Evolutionary conservation across 2,888 invertebrate genomes (phyloP), one percentile per base, ranked within the genome.

Genomic region (Leptinotarsa rubiginosa): DNA sequence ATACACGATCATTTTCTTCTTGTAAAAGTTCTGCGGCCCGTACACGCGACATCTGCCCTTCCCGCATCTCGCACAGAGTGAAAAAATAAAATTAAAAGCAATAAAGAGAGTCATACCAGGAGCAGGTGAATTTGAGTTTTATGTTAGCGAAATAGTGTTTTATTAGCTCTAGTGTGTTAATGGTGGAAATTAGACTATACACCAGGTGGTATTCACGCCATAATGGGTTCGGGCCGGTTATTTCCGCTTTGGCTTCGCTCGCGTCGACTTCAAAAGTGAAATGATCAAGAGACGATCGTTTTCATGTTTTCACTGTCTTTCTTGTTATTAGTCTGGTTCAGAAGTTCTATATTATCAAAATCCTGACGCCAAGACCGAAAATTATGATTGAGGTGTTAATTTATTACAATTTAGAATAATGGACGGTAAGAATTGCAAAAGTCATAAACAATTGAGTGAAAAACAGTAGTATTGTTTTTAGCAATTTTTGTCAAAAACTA

Each of bases 41-140:
- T 71, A 65, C 71, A 52, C 65, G 65, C 52, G 20, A 65, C 71
- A 71, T 65, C 71, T 71, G 71, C 65, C 70, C 56, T 65, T 71
- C 71, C 71, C 71, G 71, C 71, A 71, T 71, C 71, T 47, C 65
- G 20, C 13, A 16, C 12, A 22, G 56, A 22, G 22, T 22, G 56
- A 65, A 65, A 64, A 65, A 65, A 54, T 65, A 47, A 71, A 65
- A 56, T 68, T 52, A 25, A 31, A 68, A 22, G 56, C 41, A 47
- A 65, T 25, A 56, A 70, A 52, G 65, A 49, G 25, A 47, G 52
- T 65, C 41, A 70, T 70, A 56, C 62, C 41, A 5, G 1, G 25
- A 47, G 65, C 71, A 71, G 71, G 71, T 71, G 71, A 54, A 47
- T 56, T 56, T 65, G 62, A 25, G 62, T 62, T 62, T 62, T 62